A percentile compares a stretch with the other conserved stretches of the same genome.
These are phyloP conservation scores for Carcinoscorpius rotundicauda DNA, from an alignment of 1,140 invertebrate species.

Conservation along the genomic window DNA sequence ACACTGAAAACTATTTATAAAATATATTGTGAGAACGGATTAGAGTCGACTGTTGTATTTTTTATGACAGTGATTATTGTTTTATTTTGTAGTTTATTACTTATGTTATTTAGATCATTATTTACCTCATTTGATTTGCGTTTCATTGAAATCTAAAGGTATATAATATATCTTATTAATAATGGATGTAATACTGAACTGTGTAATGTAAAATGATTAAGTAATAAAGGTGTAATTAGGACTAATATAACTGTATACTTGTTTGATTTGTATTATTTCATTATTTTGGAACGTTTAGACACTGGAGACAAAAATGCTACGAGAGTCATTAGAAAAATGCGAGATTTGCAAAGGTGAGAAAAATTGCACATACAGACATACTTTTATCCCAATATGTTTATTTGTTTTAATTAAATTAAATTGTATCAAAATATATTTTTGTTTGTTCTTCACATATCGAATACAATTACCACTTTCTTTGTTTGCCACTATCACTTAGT, in stretches of 20 bases:
- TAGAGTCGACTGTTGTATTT: too few relatives aligned
- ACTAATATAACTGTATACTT: not conserved
- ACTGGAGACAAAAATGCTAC: slow-evolving; percentile 52
- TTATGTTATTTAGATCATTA: too few relatives aligned
- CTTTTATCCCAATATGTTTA: not conserved
- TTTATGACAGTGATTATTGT: too few relatives aligned
- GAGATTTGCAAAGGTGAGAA: slow-evolving; percentile 45
- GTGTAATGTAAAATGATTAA: not conserved
- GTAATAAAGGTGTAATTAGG: not conserved
- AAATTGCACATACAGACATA: not conserved
- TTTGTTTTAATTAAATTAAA: too few relatives aligned
- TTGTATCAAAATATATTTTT: not conserved
- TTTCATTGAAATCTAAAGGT: not conserved
- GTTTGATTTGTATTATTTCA: too few relatives aligned
- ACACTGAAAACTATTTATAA: not conserved
- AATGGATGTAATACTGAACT: not conserved
- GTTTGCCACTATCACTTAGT: slow-evolving; percentile 3
- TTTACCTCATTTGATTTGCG: not conserved
- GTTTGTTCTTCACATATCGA: slow-evolving; percentile 11
- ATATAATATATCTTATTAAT: not conserved
- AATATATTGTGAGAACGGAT: not conserved
- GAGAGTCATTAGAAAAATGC: slow-evolving; percentile 60
- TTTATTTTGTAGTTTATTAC: too few relatives aligned
- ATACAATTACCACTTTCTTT: slow-evolving; percentile 3
- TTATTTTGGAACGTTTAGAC: slow-evolving; percentile 40